Evolutionary conservation across 37 sponge, comb jelly and placozoan genomes (phyloP).

Genomic region (Cliona cf. orientalis): DNA sequence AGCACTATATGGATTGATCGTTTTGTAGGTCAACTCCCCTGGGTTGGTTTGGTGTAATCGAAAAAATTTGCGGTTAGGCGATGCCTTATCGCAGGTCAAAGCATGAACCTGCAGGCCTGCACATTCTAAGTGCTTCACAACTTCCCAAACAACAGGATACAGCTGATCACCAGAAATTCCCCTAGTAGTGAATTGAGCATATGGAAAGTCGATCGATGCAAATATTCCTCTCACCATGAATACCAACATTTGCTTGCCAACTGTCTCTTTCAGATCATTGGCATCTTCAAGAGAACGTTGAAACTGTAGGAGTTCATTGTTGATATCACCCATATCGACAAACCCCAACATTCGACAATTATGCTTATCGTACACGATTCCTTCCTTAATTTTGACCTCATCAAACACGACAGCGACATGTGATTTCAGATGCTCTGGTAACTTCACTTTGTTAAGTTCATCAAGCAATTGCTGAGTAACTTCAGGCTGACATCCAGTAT

Average conservation of each 20-base stretch:
- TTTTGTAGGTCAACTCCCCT: conserved; percentile 9
- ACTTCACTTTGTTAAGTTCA: background rate
- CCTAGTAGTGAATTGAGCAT: conserved; percentile 39
- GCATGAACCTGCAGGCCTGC: conserved; percentile 37
- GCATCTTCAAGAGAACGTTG: background rate
- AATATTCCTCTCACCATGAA: conserved; percentile 41
- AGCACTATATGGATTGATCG: conserved; percentile 10
- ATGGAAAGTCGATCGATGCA: conserved; percentile 20
- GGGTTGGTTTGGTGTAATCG: background rate
- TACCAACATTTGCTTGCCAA: conserved; percentile 26
- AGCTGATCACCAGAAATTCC: conserved; percentile 25
- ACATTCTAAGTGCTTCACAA: conserved; percentile 7
- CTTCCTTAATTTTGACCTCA: conserved; percentile 35
- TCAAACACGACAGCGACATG: conserved; percentile 12
- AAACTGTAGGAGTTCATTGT: conserved; percentile 19
- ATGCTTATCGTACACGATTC: conserved; percentile 36
- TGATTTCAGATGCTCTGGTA: background rate
- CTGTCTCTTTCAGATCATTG: background rate
- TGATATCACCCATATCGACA: conserved; percentile 28
- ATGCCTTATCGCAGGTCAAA: conserved; percentile 42
- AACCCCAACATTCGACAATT: conserved; percentile 30
- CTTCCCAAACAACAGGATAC: conserved; percentile 48
- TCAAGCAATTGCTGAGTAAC: background rate
- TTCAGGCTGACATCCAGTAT: conserved; percentile 3
- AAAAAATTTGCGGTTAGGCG: conserved; percentile 33